Base-by-base conservation (phyloP, 2,888 invertebrate genomes). In the Drosophila buzzatii region DNA sequence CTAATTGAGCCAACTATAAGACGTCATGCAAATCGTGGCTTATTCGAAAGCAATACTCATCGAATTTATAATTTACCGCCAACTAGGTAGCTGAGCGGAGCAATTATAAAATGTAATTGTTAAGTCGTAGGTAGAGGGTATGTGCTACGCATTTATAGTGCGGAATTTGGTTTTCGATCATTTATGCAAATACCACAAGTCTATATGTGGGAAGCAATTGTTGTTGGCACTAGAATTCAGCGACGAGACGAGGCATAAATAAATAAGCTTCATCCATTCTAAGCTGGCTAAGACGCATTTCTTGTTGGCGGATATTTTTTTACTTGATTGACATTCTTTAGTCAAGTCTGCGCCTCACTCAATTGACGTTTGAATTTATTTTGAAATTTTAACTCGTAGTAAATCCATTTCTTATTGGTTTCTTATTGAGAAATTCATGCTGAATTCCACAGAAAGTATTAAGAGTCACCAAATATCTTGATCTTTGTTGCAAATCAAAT, bases 101-200 rank as follows among this genome's bases (percentile, higher is more conserved):
- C 49, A 51, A 51, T 51, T 51, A 51, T 51, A 18, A 12, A 51
- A 10, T 51, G 31, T 51, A 51, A 51, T 51, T 51, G 49, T n/a
- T 33, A 51, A 33, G 49, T 33, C 49, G 49, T 18, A 51, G 49
- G 33, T 33, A 51, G 49, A 51, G 49, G 49, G 49, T 51, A 33
- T 51, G 49, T 51, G 49, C 31, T 51, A 51, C 49, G 49, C 49
- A 51, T 51, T 51, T 51, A 51, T 33, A 51, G 49, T 33, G 31
- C 49, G 49, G 49, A 49, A 51, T 51, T 51, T 51, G 18, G 18
- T 6, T 23, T 33, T 51, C 49, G 18, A 33, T 51, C 33, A 18
- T 33, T 33, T 51, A 51, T 51, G 31, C 49, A 51, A 51, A 51
- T 51, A 31, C 31, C 33, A n/a, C 33, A n/a, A n/a, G 49, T 51